phyloP scores from a whole-genome alignment of 2,797 vertebrate genomes.

The Pelobates cultripes region DNA sequence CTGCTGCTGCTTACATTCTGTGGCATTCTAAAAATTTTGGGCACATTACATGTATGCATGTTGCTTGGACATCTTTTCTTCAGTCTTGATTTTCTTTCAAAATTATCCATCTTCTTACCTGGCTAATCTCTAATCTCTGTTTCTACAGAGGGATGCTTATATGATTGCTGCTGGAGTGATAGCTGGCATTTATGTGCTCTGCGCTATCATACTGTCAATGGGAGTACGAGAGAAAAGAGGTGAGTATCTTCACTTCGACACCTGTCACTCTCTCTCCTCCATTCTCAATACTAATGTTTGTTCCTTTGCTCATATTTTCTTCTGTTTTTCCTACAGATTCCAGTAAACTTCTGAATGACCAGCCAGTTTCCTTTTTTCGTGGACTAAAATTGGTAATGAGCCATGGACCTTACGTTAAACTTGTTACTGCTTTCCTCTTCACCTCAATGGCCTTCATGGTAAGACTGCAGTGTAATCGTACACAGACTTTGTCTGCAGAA shows the following conservation, averaged over 20 bases:
- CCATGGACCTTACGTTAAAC: constrained; percentile 84
- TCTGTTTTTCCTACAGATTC: constrained; percentile 69
- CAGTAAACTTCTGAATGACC: constrained; percentile 63
- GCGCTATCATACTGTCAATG: constrained; percentile 77
- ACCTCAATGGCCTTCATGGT: constrained; percentile 96
- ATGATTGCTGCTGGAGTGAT: constrained; percentile 87
- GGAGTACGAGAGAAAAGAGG: constrained; percentile 87
- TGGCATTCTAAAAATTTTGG: no score
- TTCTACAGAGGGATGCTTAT: constrained; percentile 84
- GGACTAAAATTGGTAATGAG: constrained; percentile 86
- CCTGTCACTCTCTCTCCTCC: neutral
- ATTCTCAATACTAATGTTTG: no score
- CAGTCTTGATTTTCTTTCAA: neutral
- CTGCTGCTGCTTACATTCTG: no score
- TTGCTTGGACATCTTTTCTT: no score
- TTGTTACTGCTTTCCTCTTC: constrained; percentile 90
- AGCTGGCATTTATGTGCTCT: constrained; percentile 83
- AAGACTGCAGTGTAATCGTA: constrained; percentile 48
- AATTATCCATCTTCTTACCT: neutral
- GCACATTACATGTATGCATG: no score
- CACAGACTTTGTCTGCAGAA: no score
- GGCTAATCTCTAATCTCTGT: constrained; percentile 1
- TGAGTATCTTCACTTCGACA: constrained; percentile 58
- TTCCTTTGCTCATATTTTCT: neutral
- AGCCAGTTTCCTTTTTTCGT: constrained; percentile 78